Evolutionary conservation across 2,888 invertebrate species (phyloP), one percentile per base, ranked within the genome.

Genomic region (Willowsia nigromaculata): DNA sequence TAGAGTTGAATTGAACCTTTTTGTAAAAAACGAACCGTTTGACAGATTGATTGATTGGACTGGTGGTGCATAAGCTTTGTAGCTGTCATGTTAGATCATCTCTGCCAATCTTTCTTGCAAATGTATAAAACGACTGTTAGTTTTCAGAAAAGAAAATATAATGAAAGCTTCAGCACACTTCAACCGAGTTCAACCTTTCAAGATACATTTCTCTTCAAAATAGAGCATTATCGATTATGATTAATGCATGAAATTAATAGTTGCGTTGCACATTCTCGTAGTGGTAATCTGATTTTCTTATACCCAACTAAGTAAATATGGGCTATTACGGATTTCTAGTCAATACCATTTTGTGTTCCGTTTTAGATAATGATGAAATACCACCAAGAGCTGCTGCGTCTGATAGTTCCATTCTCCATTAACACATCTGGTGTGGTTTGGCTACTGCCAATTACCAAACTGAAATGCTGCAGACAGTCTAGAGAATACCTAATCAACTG

Each of bases 361-460:
- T 59, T 59, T 27, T n/a, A 59, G 13, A 59, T 59, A 18, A 13
- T 11, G 11, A 59, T 59, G 7, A 65, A 65, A 65, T 33, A 65
- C 33, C 65, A 65, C 65, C 30, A n/a, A 33, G 33, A 65, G 65
- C 65, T 65, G 65, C 13, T 27, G 65, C n/a, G 30, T 30, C 65
- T 65, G 33, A 7, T 65, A 3, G 1, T 65, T 65, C 65, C 30
- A n/a, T 33, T 13, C n/a, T 33, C 33, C 7, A n/a, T 33, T 27
- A 27, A 59, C 65, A 65, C 65, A 65, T 30, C 65, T 65, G 65
- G 33, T 33, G 65, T 18, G 65, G 65, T 65, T 65, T 65, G 33
- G n/a, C 15, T n/a, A n/a, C 65, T 33, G n/a, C n/a, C 65, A 59
- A 27, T 59, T 59, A 27, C 27, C 22, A 53, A 22, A 6, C 50